Evolutionary conservation across 2,888 invertebrate species (phyloP), one percentile per base, ranked within the genome.

Genomic region (Halictus quadricinctus): DNA sequence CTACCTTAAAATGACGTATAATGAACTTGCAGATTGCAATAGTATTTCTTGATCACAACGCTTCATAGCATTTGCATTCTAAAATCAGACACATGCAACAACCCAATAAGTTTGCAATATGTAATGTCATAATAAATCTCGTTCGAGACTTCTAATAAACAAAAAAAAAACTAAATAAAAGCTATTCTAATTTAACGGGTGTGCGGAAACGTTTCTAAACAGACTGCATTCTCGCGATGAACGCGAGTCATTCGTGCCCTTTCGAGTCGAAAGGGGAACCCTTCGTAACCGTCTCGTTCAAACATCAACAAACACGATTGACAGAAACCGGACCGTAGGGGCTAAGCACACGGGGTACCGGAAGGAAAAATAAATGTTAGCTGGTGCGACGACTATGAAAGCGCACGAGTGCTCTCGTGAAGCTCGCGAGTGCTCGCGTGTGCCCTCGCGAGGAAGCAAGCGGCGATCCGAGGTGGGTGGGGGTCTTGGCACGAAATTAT

Each of bases 401-500:
- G 54, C 54, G 7, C 21, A 6, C 54, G 54, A 15, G 54, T 54
- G 15, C 54, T 54, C 54, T 21, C 54, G 25, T 12, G 12, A 60
- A 60, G 10, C 18, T 69, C 21, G 41, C 69, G 48, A 10, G 21
- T 69, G 36, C 46, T 69, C 58, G 83, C 54, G 78, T 18, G 70
- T 43, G 36, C 76, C 76, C 50, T 48, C 54, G 41, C 64, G 54
- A 50, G 46, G 29, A 80, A 72, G 41, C 64, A 3, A 29, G n/a
- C 60, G 60, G 58, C 70, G 81, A 84, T 70, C 25, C 4, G 66
- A 46, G 64, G 8, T 21, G 77, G 79, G 70, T 60, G 80, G 83
- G 83, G 81, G 41, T 50, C 70, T 43, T 64, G 80, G 81, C 82
- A 78, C 85, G 79, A 85, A 88, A 88, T 88, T 85, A 88, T 88